Percentiles rank a stretch among this genome's conserved stretches.
Conservation (phyloP, 2,888 invertebrate species). For the Pandemis corylana region DNA sequence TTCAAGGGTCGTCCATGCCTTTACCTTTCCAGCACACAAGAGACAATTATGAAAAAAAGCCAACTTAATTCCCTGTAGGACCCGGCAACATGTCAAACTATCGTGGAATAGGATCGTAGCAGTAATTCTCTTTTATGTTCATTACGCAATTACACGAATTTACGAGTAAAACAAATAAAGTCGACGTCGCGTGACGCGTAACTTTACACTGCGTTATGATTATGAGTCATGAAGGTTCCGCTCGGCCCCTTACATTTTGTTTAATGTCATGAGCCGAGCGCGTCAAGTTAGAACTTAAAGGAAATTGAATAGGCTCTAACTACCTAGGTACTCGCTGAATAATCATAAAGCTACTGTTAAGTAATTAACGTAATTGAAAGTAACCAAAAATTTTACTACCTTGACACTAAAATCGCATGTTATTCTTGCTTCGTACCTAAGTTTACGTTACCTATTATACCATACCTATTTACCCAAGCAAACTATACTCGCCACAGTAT, state of each 20-base stretch:
- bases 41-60: background rate
- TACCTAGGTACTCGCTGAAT: too few species aligned
- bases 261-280: constrained; percentile 2
- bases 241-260: constrained; percentile 36
- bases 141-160: constrained; percentile 60
- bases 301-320: background rate
- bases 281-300: background rate
- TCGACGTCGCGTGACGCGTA: constrained; percentile 51
- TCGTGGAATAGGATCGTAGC: constrained; percentile 43
- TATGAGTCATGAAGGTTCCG: constrained; percentile 55
- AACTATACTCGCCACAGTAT: too few species aligned
- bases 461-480: too few species aligned
- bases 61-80: background rate
- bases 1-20: too few species aligned
- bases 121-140: constrained; percentile 57
- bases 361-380: too few species aligned
- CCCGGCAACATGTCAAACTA: constrained; percentile 28
- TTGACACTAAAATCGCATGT: too few species aligned
- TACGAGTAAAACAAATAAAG: constrained; percentile 53
- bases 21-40: background rate
- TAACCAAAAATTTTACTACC: too few species aligned
- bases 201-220: constrained; percentile 25
- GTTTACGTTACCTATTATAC: too few species aligned
- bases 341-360: too few species aligned
- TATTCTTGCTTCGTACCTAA: too few species aligned